These are phyloP conservation scores for Campoplex nolae DNA, from an alignment of 2,888 invertebrate genomes.

Conservation along the genomic window DNA sequence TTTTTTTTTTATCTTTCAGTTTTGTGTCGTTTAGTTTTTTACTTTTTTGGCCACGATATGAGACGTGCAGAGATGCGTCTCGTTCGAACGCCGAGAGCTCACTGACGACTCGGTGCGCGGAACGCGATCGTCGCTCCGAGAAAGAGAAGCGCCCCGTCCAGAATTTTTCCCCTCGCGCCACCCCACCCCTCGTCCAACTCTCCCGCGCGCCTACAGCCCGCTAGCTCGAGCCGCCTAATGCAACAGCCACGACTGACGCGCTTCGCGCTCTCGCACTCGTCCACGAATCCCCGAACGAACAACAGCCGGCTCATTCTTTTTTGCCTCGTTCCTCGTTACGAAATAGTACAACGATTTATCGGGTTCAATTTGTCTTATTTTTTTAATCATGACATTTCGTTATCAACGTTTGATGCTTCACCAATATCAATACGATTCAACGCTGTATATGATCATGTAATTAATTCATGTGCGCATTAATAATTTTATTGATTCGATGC, in stretches of 20 bases:
- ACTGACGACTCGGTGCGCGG: conserved; percentile 61
- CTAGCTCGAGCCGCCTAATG: conserved; percentile 10
- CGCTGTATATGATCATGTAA: neutral
- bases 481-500: neutral
- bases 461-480: neutral
- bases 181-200: neutral
- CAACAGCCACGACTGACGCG: neutral
- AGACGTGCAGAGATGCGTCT: conserved; percentile 24
- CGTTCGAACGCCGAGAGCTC: conserved; percentile 62
- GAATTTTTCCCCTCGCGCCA: conserved; percentile 6
- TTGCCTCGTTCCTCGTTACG: neutral
- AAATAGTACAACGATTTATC: neutral
- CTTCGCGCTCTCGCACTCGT: conserved; percentile 41
- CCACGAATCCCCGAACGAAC: conserved; percentile 28
- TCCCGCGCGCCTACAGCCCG: neutral
- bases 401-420: neutral
- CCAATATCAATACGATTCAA: neutral
- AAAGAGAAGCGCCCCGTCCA: conserved; percentile 27
- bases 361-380: neutral
- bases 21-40: neutral
- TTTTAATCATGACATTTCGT: neutral
- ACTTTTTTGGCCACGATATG: neutral
- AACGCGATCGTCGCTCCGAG: conserved; percentile 4
- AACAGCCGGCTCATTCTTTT: neutral
- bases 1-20: neutral